phyloP scores from a whole-genome alignment of 2,113 vertebrate genomes.

The Meleagris gallopavo region DNA sequence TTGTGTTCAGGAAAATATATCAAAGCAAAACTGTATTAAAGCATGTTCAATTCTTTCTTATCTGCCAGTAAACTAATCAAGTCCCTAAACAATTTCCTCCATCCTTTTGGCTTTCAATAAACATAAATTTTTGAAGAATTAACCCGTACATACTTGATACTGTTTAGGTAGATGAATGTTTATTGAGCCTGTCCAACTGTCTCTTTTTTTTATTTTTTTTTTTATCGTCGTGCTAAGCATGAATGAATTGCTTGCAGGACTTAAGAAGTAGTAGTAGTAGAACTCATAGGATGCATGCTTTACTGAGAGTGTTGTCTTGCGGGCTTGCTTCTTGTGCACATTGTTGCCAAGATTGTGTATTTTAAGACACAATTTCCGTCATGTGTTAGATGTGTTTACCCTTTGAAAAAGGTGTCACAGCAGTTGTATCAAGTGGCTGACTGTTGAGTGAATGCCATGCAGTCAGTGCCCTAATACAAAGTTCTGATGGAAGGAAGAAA shows the following conservation, averaged over 20 bases:
- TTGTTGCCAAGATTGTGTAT: not conserved
- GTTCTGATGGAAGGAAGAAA: not conserved
- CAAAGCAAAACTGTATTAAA: not conserved
- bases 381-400: not conserved
- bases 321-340: not conserved
- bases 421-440: not conserved
- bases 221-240: not conserved
- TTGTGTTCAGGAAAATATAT: not conserved
- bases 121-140: not conserved
- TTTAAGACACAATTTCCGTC: not conserved
- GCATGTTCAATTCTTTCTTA: not conserved
- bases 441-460: fast-evolving
- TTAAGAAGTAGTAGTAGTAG: fast-evolving
- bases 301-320: not conserved
- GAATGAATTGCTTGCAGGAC: not conserved
- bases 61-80: not conserved
- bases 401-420: not conserved
- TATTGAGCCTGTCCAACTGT: not conserved
- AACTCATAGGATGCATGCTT: fast-evolving
- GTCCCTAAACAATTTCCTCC: not conserved
- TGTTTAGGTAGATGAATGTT: not conserved
- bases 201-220: not conserved
- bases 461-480: not conserved
- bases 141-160: not conserved
- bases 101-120: not conserved